Evolutionary conservation across 1,140 invertebrate genomes (phyloP).

Genomic region (Calycopis cecrops): DNA sequence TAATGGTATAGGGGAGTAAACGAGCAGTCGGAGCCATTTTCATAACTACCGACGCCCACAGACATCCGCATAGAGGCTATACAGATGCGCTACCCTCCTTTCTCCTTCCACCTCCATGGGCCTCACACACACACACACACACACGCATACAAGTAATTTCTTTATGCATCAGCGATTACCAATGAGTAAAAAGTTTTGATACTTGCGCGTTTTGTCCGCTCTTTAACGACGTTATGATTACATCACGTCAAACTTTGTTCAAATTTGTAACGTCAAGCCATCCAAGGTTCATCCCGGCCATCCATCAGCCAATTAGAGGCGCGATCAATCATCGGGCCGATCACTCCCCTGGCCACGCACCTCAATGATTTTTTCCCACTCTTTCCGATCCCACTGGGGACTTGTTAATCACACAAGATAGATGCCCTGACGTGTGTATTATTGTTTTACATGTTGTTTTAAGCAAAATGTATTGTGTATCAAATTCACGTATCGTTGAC

Average conservation of each 20-base stretch:
- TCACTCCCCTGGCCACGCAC: constrained; percentile 53
- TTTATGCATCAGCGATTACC: too few species aligned
- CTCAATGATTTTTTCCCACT: constrained; percentile 64
- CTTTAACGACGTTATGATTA: neutral
- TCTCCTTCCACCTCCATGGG: too few species aligned
- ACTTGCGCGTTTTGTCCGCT: neutral
- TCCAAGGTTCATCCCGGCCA: constrained; percentile 37
- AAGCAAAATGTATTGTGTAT: neutral
- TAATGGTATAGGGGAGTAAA: too few species aligned
- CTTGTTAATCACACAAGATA: constrained; percentile 62
- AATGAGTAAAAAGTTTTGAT: neutral
- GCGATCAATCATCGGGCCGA: constrained; percentile 77
- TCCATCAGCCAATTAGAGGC: constrained; percentile 79
- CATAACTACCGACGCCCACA: too few species aligned
- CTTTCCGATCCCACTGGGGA: constrained; percentile 41
- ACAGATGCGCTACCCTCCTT: too few species aligned
- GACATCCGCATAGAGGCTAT: too few species aligned
- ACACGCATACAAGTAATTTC: too few species aligned
- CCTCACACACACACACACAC: too few species aligned
- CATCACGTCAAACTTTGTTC: constrained; percentile 13
- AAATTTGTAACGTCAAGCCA: constrained; percentile 14
- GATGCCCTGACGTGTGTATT: neutral
- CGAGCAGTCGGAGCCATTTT: too few species aligned
- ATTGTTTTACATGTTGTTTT: too few species aligned
- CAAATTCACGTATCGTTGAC: neutral